Conservation (phyloP, 2,797 vertebrate genomes). For the Poecilia velifera region DNA sequence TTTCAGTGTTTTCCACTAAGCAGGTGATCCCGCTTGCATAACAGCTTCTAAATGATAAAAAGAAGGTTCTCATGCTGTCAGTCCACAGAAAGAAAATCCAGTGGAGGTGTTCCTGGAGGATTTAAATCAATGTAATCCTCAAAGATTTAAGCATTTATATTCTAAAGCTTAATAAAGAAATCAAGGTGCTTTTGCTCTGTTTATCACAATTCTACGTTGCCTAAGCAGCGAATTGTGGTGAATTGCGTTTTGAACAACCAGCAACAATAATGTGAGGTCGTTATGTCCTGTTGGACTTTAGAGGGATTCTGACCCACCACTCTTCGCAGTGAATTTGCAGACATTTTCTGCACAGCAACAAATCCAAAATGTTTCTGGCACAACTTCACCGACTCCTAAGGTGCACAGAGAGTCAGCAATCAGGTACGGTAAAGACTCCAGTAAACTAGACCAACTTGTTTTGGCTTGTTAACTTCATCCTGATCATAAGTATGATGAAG, state of each 20-base stretch:
- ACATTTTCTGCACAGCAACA: background rate
- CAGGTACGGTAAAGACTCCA: background rate
- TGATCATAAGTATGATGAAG: background rate
- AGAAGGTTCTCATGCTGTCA: background rate
- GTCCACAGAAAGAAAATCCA: slow-evolving; percentile 7
- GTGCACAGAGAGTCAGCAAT: background rate
- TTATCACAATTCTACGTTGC: background rate
- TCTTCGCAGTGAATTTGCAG: background rate
- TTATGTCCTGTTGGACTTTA: background rate
- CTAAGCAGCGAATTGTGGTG: background rate
- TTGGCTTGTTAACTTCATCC: background rate
- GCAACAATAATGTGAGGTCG: background rate
- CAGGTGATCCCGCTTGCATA: slow-evolving; percentile 23
- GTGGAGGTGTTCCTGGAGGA: background rate
- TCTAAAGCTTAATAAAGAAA: background rate
- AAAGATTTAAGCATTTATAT: background rate
- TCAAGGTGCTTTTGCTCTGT: background rate
- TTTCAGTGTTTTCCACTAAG: slow-evolving; percentile 17
- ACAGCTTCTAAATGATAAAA: background rate
- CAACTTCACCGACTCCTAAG: background rate
- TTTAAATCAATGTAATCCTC: slow-evolving; percentile 1
- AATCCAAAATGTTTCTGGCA: background rate
- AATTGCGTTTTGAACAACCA: background rate
- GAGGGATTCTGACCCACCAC: background rate
- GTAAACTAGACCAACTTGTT: background rate